Evolutionary conservation across 1,140 invertebrate species (phyloP).

Genomic region (Drosophila tsacasi): DNA sequence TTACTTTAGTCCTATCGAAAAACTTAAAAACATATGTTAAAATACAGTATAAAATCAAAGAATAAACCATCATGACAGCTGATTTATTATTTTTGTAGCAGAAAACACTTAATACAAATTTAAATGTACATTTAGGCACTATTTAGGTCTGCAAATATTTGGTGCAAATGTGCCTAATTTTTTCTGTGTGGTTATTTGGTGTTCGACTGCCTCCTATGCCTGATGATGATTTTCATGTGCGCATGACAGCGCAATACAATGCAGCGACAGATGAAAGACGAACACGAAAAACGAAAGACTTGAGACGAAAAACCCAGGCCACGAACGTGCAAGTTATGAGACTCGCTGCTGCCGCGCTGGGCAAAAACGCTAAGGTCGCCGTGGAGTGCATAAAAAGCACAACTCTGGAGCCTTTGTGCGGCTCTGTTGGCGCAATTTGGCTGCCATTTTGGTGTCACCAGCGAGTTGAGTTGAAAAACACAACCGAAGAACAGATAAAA

Average conservation of each 20-base stretch:
- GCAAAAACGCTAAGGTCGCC: constrained; percentile 70
- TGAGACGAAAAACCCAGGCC: constrained; percentile 73
- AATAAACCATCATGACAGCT: too few species aligned
- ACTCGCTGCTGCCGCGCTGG: constrained; percentile 44
- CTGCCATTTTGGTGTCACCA: constrained; percentile 76
- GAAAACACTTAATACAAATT: neutral
- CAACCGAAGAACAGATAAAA: constrained; percentile 43
- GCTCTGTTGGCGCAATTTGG: constrained; percentile 71
- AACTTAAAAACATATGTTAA: too few species aligned
- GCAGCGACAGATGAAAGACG: constrained; percentile 42
- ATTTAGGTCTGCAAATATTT: neutral
- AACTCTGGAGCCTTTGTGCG: constrained; percentile 66
- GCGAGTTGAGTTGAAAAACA: constrained; percentile 13
- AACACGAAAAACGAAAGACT: constrained; percentile 28
- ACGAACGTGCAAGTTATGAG: constrained; percentile 76
- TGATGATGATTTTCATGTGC: constrained; percentile 76
- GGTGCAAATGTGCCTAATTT: constrained; percentile 5
- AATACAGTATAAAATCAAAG: too few species aligned
- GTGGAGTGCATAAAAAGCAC: constrained; percentile 63
- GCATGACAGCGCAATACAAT: constrained; percentile 82
- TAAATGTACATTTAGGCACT: too few species aligned
- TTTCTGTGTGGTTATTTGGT: constrained; percentile 19
- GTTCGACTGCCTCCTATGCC: constrained; percentile 12
- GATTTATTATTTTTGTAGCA: neutral
- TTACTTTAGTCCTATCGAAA: too few species aligned